Base-by-base conservation (phyloP, 2,888 invertebrate genomes). In the Diploptera punctata region DNA sequence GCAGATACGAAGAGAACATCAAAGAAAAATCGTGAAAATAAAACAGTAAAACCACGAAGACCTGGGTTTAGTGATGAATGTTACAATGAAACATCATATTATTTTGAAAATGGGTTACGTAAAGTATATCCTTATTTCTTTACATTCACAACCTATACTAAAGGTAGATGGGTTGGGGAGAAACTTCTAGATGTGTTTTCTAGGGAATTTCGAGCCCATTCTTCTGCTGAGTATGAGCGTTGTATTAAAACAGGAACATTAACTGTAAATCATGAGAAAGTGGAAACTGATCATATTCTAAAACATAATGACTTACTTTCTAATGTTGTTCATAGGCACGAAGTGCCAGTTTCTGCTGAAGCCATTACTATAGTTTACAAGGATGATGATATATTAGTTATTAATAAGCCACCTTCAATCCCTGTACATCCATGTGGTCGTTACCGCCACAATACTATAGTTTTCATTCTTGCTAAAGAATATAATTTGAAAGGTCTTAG, bases 351-450 rank as follows among this genome's bases (percentile, higher is more conserved):
- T 86, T 93, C 96, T 86, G 94, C 94, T 86, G 93, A 94, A 89
- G 93, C 93, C 86, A 95, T 99, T 89, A 93, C 94, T 88, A 94
- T 99, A 87, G 93, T 99, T 84, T 94, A 95, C 88, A 95, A 97
- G 90, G 96, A 95, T 88, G 96, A 98, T 87, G 97, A 99, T 89
- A 91, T 99, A 88, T 93, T 99, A 87, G 99, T 99, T 87, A 95
- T 99, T 87, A 97, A 99, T 92, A 99, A 99, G 91, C 98, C 99
- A 85, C 94, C 97, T 87, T 98, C 98, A 87, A 97, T 99, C 89
- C 99, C 98, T 86, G 97, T 98, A 73, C 99, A 99, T 84, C 98
- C 99, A 1, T 99, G 99, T 83, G 99, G 99, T 75, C 89, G 98
- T 80, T 99, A 99, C 85, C 89, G 98, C 68, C 96, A 98, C 86